Conservation (phyloP, 2,888 invertebrate genomes). For the Peribatodes rhomboidaria region DNA sequence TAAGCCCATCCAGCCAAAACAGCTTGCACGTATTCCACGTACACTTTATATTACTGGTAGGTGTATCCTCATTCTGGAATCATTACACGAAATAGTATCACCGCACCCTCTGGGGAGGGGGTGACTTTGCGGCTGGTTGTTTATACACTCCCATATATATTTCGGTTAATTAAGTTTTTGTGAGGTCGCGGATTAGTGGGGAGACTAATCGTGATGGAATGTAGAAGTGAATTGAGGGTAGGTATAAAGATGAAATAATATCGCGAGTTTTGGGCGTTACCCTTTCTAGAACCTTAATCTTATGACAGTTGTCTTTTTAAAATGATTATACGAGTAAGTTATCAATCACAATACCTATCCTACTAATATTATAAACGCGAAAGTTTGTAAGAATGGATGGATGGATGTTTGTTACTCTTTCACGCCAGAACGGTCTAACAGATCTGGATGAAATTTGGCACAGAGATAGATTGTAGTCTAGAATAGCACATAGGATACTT, state of each 20-base stretch:
- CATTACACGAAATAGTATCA: constrained; percentile 86
- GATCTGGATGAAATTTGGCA: no score
- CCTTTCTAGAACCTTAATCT: no score
- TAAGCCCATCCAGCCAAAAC: constrained; percentile 55
- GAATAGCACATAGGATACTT: no score
- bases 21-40: constrained; percentile 44
- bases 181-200: constrained; percentile 73
- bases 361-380: no score
- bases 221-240: constrained; percentile 35
- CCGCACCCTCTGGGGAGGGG: constrained; percentile 79
- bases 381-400: no score
- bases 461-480: no score
- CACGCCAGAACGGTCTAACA: no score
- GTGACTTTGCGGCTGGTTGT: constrained; percentile 79
- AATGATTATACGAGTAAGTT: no score
- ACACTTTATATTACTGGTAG: constrained; percentile 71
- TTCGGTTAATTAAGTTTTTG: constrained; percentile 86
- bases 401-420: no score
- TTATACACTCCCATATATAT: constrained; percentile 79
- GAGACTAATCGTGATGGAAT: constrained; percentile 67
- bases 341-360: no score
- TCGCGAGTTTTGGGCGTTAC: constrained; percentile 29
- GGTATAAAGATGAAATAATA: constrained; percentile 29
- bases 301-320: no score
- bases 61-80: constrained; percentile 84